Base-by-base conservation (phyloP, 2,888 invertebrate species). In the Maniola hyperantus region DNA sequence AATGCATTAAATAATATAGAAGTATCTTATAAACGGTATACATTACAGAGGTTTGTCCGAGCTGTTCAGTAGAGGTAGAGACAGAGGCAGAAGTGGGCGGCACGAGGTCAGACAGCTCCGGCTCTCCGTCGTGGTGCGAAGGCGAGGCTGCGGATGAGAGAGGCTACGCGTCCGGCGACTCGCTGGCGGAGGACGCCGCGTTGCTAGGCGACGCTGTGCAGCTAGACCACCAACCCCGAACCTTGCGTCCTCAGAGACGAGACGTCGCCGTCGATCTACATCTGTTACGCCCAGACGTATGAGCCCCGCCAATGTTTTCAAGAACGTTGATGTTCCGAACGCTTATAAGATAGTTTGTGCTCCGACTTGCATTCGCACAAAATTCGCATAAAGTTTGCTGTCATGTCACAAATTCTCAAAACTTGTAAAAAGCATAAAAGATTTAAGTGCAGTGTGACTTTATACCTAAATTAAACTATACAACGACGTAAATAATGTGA, bases 121-220 rank as follows among this genome's bases (percentile, higher is more conserved):
- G 93, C 76, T 93, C 81, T 77, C 89, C 79, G 83, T 94, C 83
- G 74, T 92, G 88, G 93, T 93, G 93, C 71, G 94, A 94, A 68
- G 94, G 93, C 53, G 93, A 90, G 20, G 91, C 87, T 6, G 93
- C 83, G 8, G 89, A 88, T 70, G 89, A 89, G 77, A 84, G 89
- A 42, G 94, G 93, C 54, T 94, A 93, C 73, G 94, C 93, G 55
- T 92, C 92, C 64, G 92, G 88, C 1, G 93, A 93, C 80, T 92
- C 93, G 60, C 82, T 90, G 78, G 94, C 84, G 73, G 94, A 86
- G 74, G 91, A 91, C 75, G 85, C 91, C 6, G 91, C 91, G 59
- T 79, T 91, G 71, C 84, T 91, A 18, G 89, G 90, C 51, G 87
- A 82, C 65, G 76, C 79, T n/a, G 71, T 72, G 82, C 71, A 69